Conservation (phyloP, 2,113 vertebrate species). For the Clarias macrocephalus region DNA sequence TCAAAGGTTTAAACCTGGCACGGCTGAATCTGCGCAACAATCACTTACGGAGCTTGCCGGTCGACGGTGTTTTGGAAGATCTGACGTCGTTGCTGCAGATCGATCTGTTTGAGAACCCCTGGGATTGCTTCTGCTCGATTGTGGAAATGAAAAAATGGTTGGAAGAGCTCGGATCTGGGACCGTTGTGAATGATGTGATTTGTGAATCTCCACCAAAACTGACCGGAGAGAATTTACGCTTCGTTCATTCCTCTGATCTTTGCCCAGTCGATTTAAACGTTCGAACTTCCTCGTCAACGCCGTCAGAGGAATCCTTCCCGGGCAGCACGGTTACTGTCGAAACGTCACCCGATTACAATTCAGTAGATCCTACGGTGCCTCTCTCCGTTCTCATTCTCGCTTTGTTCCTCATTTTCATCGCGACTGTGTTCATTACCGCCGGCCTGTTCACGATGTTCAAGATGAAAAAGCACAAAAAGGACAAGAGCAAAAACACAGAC, state of each 20-base stretch:
- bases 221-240: constrained; percentile 87
- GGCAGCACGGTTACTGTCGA: constrained; percentile 81
- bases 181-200: constrained; percentile 90
- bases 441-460: constrained; percentile 86
- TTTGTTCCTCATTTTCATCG: constrained; percentile 90
- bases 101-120: constrained; percentile 96
- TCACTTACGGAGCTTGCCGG: constrained; percentile 86
- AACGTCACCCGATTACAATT: constrained; percentile 77
- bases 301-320: constrained; percentile 80
- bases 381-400: constrained; percentile 93
- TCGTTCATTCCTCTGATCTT: constrained; percentile 81
- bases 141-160: constrained; percentile 92
- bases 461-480: constrained; percentile 88
- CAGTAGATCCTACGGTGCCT: constrained; percentile 78
- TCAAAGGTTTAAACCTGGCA: constrained; percentile 85
- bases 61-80: constrained; percentile 87
- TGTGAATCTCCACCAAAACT: constrained; percentile 90
- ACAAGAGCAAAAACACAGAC: constrained; percentile 86
- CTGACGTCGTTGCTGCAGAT: constrained; percentile 91
- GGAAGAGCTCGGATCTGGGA: constrained; percentile 88
- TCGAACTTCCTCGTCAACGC: constrained; percentile 80
- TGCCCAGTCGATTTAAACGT: constrained; percentile 90
- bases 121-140: constrained; percentile 92
- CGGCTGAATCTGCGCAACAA: constrained; percentile 91
- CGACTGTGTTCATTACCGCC: constrained; percentile 90